phyloP scores from a whole-genome alignment of 1,140 invertebrate species.

The Xylocopa sonorina region DNA sequence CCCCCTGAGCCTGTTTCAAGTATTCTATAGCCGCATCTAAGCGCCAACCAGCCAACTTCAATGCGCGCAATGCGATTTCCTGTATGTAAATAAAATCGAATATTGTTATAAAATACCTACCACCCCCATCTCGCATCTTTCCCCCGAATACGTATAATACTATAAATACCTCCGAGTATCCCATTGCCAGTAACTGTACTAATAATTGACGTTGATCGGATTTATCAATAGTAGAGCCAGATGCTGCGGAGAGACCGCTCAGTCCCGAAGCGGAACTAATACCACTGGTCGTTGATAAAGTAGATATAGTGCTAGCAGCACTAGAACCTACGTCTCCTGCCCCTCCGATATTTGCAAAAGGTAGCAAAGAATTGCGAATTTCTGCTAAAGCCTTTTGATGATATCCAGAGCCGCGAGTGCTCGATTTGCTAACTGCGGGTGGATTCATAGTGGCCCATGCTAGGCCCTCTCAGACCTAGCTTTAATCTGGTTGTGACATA shows the following conservation, averaged over 20 bases:
- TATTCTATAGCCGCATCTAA: constrained; percentile 87
- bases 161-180: constrained; percentile 86
- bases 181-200: constrained; percentile 84
- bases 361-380: constrained; percentile 92
- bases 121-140: no score
- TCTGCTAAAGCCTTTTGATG: constrained; percentile 93
- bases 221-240: constrained; percentile 78
- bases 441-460: constrained; percentile 89
- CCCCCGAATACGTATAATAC: no score
- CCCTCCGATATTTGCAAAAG: constrained; percentile 89
- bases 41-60: constrained; percentile 87
- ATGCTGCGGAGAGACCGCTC: constrained; percentile 84
- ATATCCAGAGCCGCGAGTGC: constrained; percentile 90
- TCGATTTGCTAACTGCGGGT: constrained; percentile 85
- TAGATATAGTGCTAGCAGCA: constrained; percentile 89
- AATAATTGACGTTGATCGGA: constrained; percentile 83
- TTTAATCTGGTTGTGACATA: constrained; percentile 82
- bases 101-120: background rate
- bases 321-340: constrained; percentile 86
- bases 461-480: constrained; percentile 83
- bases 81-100: constrained; percentile 67
- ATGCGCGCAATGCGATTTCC: constrained; percentile 86
- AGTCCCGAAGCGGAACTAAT: constrained; percentile 86
- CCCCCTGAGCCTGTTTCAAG: constrained; percentile 85
- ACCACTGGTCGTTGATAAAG: constrained; percentile 85